Evolutionary conservation across 2,888 invertebrate genomes (phyloP), one percentile per base, ranked within the genome.

Genomic region (Meloe dianella): DNA sequence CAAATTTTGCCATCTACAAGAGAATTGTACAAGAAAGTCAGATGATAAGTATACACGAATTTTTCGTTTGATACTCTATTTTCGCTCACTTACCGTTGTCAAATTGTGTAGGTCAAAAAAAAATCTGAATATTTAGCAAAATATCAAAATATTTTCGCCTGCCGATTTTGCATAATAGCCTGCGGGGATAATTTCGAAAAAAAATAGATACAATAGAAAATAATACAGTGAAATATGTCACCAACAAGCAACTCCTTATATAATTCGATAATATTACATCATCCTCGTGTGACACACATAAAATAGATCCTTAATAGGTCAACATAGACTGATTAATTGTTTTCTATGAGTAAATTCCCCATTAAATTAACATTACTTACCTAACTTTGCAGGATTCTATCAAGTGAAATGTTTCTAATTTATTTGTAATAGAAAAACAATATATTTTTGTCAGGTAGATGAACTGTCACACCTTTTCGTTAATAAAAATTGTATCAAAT

Each of bases 401-500:
- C 10, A 51, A 24, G 54, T 54, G 54, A 54, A 54, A 54, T 54
- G 24, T 27, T 27, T n/a, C 54, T 27, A 54, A 54, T 54, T 54
- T 27, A 8, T 27, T 27, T 24, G 12, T 27, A 54, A 54, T 54
- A 54, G 7, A 2, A 27, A 24, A n/a, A n/a, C n/a, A n/a, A 27
- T 14, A 14, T 54, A 54, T 54, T 54, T 54, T 27, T 22, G 54
- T 54, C 54, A 54, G 12, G 54, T 27, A 54, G 4, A 27, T n/a
- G n/a, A 4, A 20, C 20, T 5, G 22, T 9, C 54, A 22, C 22
- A 54, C 24, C 24, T 24, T 54, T 54, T 54, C 10, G 12, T 24
- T 20, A 54, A 54, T 54, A 54, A 54, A 41, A 54, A 24, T 24
- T 1, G 22, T 12, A 14, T 24, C 24, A 14, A 54, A 54, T 54